Percentiles rank a stretch among this genome's conserved stretches.
Evolutionary conservation across 1,140 invertebrate genomes (phyloP).

Genomic region (Teleogryllus occipitalis): DNA sequence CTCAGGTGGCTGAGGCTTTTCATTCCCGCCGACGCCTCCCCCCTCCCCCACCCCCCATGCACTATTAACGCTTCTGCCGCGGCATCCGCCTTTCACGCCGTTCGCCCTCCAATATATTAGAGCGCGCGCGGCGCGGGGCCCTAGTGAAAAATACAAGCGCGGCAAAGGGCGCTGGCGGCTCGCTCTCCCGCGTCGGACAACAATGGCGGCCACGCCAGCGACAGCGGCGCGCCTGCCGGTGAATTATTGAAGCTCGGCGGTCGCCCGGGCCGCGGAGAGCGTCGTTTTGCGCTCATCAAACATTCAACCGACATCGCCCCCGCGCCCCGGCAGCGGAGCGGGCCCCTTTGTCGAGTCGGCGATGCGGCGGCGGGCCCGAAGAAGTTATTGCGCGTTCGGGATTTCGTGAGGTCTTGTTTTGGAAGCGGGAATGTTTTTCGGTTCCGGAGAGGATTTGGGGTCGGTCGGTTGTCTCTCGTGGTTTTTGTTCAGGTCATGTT

Average conservation of each 20-base stretch:
- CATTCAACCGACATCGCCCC: not conserved
- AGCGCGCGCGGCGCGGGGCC: not conserved
- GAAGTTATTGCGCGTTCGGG: no score
- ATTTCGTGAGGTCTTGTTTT: not conserved
- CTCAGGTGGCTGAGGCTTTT: not conserved
- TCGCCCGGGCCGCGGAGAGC: not conserved
- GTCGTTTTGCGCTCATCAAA: not conserved
- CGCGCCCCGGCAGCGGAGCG: no score
- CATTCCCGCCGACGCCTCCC: not conserved
- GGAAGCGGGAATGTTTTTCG: not conserved
- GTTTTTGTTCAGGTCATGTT: not conserved
- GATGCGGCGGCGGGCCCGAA: no score
- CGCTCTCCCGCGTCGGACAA: not conserved
- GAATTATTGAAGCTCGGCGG: not conserved
- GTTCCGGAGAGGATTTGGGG: not conserved
- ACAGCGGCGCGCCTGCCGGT: not conserved
- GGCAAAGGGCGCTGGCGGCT: not conserved
- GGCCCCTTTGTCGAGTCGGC: no score
- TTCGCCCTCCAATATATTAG: not conserved
- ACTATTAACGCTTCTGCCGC: not conserved
- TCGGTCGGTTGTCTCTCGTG: no score
- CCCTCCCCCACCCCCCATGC: not conserved
- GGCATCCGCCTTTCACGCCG: not conserved
- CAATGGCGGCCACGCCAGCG: not conserved
- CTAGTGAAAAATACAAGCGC: not conserved